Evolutionary conservation across 2,113 vertebrate genomes (phyloP), one percentile per base, ranked within the genome.

Genomic region (Trematomus loennbergii): DNA sequence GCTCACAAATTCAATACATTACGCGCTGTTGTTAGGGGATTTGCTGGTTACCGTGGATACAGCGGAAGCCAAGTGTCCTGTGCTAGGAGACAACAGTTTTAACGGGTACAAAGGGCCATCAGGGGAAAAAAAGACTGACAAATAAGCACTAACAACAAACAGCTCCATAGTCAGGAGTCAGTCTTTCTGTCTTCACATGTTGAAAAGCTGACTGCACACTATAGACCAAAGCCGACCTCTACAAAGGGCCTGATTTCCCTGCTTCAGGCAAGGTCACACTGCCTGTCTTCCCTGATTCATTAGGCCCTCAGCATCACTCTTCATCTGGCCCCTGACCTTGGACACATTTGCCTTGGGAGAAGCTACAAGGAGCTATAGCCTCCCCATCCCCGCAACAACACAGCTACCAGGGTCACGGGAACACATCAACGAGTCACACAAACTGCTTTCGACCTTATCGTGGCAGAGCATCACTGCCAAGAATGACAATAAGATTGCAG

Each of bases 1-100:
- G 65, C 52, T 78, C 60, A 64, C 81, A 91, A 94, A 95, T 90
- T 86, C 68, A 91, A 95, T 94, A 90, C 81, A 84, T 87, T 85
- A 82, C 54, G 46, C 6, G 33, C 77, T 81, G 83, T 75, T 63
- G 36, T 70, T 69, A 61, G 54, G 81, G 85, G 93, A 89, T 40
- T 89, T 86, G 87, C 52, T 43, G 75, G 94, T 94, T 88, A 61
- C 93, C 91, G 83, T 89, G 87, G 93, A 72, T 59, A 84, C 91
- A 68, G 82, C 74, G 61, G 88, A 94, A 87, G 83, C 82, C 9
- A 68, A 50, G 63, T 55, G 73, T 75, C 72, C 66, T 74, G 66
- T 43, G 17, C 52, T 63, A 7, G 49, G 33, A 61, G 70, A 40
- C 36, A 40, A 1, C 36, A 40, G 36, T 40, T 40, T 40, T 40